Base-by-base conservation (phyloP, 2,797 vertebrate genomes). In the Pitangus sulphuratus region DNA sequence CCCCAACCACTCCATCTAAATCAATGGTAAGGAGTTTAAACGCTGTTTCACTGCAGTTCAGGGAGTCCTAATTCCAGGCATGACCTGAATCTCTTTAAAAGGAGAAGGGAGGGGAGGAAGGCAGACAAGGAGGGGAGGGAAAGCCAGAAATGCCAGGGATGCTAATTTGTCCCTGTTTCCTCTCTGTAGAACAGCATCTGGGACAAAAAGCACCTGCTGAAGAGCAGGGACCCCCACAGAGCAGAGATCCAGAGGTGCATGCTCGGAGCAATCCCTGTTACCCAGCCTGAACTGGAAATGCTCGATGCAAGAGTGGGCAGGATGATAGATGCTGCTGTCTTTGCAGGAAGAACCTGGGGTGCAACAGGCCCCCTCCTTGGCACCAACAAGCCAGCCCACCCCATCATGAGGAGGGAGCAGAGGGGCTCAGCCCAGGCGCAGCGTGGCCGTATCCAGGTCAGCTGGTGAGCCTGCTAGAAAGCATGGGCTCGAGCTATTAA, bases 1-100 rank as follows among this genome's bases (percentile, higher is more conserved):
- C 48, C 93, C 76, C 39, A 78, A 71, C 45, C 84, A 77, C 65
- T 94, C 83, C 74, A 82, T 47, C 87, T 86, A 78, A 95, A 95
- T 90, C 25, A 2, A 86, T 84, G 56, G 82, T 86, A 95, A 96
- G 91, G 91, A 92, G 95, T 94, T 94, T 94, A 94, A 93, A 91
- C 16, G 4, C 57, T 47, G 75, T 47, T 87, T 24, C 82, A 58
- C 65, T 54, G 89, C 92, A 78, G 82, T 92, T 78, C 92, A 71
- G 91, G 87, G 65, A 97, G 91, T 65, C 91, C 93, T 95, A 94
- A 95, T 96, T 96, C 96, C 91, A 84, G 79, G 78, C 84, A 31
- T 94, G 92, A 96, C 95, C 95, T 87, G 89, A 96, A 96, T 96
- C 79, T 92, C 87, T 91, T 66, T 33, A 62, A 75, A 83, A 57